phyloP scores from a whole-genome alignment of 2,113 vertebrate genomes.

The Myotis davidii region DNA sequence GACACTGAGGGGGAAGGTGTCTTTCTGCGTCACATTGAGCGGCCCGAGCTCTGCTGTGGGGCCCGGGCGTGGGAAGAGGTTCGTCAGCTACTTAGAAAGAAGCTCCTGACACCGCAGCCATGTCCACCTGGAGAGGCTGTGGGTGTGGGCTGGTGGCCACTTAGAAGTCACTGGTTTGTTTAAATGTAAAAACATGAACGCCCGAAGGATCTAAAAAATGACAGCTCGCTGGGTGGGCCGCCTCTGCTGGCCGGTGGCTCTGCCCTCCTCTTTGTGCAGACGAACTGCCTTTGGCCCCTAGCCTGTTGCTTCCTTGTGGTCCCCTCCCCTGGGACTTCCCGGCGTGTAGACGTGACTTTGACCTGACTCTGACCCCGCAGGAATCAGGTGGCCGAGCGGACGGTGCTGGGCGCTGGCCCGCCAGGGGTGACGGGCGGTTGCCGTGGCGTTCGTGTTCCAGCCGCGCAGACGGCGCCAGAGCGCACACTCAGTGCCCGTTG shows the following conservation, averaged over 20 bases:
- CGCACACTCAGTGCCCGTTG: rapidly evolving
- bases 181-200: neutral
- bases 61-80: neutral
- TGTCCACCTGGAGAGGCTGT: neutral
- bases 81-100: neutral
- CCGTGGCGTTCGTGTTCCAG: neutral
- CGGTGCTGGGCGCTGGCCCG: neutral
- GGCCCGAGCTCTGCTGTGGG: neutral
- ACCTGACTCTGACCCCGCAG: no score
- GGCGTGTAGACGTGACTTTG: neutral
- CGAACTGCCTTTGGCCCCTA: rapidly evolving
- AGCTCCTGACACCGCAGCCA: neutral
- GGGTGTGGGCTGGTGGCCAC: neutral
- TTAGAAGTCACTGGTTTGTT: neutral
- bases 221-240: rapidly evolving
- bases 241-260: neutral
- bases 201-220: neutral
- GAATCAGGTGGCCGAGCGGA: neutral
- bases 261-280: neutral
- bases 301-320: neutral
- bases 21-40: neutral
- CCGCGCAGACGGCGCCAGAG: neutral
- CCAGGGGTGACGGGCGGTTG: rapidly evolving
- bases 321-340: neutral
- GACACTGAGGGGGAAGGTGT: rapidly evolving